Base-by-base conservation (phyloP, 2,113 vertebrate genomes). In the Myiozetetes cayanensis region DNA sequence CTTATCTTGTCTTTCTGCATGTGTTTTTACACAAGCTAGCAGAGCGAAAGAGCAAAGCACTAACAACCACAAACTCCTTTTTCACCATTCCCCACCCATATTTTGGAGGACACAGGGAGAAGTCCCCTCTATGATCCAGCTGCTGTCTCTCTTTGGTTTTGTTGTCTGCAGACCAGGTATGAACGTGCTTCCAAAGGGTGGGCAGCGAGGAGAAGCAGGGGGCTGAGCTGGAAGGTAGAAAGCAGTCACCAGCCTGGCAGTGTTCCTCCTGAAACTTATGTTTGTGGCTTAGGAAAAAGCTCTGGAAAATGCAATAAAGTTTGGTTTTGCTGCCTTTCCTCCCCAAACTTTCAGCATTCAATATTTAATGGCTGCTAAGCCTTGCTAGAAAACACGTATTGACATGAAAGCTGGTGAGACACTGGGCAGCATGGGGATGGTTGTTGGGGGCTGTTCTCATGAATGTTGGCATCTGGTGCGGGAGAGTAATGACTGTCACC, bases 141-240 rank as follows among this genome's bases (percentile, higher is more conserved):
- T 98, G 73, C 97, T 98, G 85, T 97, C 98, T 81, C 96, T 98
- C 80, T 98, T 98, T 91, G 98, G 97, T 73, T 99, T 98, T 98
- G 98, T 99, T 94, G 98, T 98, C 94, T 98, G 94, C 87, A 96
- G 98, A 97, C 98, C 98, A 99, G 98, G 98, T 98, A 98, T 72
- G 94, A 87, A 92, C 4, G 3, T 12, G 28, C 12, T 55, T 83
- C 44, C 0, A 0, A 59, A 61, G 56, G 68, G 59, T 30, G 72
- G 70, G 55, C 22, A 72, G 43, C 4, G 1, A 68, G 47, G 16
- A 11, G 56, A 58, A n/a, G 20, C 21, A 55, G 10, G 7, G 37
- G 11, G 12, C 25, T 85, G 56, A 90, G 17, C 30, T 66, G 53
- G n/a, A 56, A 70, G 37, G 41, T 50, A 19, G 39, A 70, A 87